A percentile compares a stretch with the other conserved stretches of the same genome.
Conservation (phyloP, 2,113 vertebrate species). For the Pleuronectes platessa region DNA sequence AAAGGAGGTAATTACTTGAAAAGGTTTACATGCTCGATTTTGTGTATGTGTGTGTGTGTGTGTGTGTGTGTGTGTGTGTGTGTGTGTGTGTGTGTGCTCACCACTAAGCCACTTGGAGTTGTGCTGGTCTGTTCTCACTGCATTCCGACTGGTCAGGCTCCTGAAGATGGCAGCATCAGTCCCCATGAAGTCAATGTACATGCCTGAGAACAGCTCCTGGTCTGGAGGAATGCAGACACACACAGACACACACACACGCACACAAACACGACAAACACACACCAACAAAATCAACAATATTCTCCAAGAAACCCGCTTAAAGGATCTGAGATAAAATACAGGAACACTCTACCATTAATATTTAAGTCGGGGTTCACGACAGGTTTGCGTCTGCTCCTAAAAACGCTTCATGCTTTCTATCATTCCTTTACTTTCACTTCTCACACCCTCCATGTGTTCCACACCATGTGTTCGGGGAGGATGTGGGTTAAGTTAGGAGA, state of each 20-base stretch:
- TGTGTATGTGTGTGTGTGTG: too few species aligned
- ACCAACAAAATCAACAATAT: too few species aligned
- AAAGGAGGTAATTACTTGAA: too few species aligned
- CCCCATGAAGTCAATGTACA: constrained; percentile 99
- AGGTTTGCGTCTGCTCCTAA: constrained; percentile 21
- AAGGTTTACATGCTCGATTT: not conserved
- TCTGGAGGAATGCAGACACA: constrained; percentile 77
- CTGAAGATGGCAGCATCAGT: constrained; percentile 97
- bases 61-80: not conserved
- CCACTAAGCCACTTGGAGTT: constrained; percentile 99
- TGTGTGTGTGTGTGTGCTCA: constrained; percentile 68
- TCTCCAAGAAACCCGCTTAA: not conserved
- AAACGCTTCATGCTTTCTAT: constrained; percentile 27
- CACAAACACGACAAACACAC: not conserved
- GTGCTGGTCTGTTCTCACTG: constrained; percentile 96
- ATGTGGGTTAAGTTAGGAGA: constrained; percentile 16
- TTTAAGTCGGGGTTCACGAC: not conserved
- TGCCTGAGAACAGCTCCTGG: constrained; percentile 97
- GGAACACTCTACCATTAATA: not conserved
- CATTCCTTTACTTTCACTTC: constrained; percentile 50
- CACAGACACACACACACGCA: not conserved
- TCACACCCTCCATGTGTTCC: constrained; percentile 39
- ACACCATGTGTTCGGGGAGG: constrained; percentile 34
- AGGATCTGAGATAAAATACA: too few species aligned
- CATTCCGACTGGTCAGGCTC: constrained; percentile 93